Evolutionary conservation across 2,888 invertebrate genomes (phyloP).

Genomic region (Spicauda simplicius): DNA sequence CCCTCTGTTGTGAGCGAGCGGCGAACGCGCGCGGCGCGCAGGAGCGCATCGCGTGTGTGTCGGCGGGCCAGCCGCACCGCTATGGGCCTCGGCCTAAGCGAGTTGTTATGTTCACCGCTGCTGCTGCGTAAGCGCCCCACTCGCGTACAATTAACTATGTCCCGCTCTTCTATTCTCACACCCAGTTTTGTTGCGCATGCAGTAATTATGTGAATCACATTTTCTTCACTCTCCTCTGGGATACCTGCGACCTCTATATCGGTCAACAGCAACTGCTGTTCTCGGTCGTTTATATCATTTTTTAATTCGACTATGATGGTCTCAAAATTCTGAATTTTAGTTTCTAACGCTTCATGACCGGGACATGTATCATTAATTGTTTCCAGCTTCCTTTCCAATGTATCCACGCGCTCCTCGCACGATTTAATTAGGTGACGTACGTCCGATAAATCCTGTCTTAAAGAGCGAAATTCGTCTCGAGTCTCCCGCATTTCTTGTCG

Average conservation of each 20-base stretch:
- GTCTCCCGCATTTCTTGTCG: constrained; percentile 4
- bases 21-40: not conserved
- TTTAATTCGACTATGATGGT: constrained; percentile 5
- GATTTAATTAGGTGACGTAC: not conserved
- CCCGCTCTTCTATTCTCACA: constrained; percentile 34
- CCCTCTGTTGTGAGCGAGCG: not conserved
- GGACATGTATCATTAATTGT: not conserved
- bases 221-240: constrained; percentile 35
- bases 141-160: too few relatives aligned
- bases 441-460: constrained; percentile 6
- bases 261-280: constrained; percentile 34
- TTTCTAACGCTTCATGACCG: not conserved
- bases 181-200: constrained; percentile 36
- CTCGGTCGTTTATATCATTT: constrained; percentile 36
- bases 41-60: too few relatives aligned
- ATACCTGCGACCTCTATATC: constrained; percentile 39
- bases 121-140: too few relatives aligned
- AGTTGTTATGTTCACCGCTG: too few relatives aligned
- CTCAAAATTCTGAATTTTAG: not conserved
- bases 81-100: not conserved
- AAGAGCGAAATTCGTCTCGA: constrained; percentile 1
- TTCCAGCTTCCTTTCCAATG: not conserved
- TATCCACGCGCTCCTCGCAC: not conserved
- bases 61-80: too few relatives aligned
- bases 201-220: constrained; percentile 20